A percentile compares a stretch with the other conserved stretches of the same genome.
Conservation (phyloP, 2,888 invertebrate genomes). For the Chironomus riparius region DNA sequence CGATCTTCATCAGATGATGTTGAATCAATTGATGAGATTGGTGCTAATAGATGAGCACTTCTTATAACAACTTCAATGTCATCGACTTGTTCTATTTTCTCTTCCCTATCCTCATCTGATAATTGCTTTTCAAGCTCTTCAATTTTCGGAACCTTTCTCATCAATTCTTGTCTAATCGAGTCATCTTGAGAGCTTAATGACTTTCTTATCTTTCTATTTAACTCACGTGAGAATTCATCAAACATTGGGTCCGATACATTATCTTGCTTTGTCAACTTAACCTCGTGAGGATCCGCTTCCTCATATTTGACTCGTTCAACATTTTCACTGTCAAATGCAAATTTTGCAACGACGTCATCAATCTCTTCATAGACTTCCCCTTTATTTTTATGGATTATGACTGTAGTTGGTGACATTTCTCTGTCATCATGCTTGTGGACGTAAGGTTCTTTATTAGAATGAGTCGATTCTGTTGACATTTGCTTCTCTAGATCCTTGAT, state of each 20-base stretch:
- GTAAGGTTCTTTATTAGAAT: background rate
- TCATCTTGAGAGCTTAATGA: slow-evolving; percentile 9
- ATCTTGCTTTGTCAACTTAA: background rate
- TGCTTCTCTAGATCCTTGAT: background rate
- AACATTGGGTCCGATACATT: background rate
- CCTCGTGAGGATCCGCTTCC: too few relatives aligned
- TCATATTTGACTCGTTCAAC: background rate
- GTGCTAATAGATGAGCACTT: slow-evolving; percentile 34
- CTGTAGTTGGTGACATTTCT: too few relatives aligned
- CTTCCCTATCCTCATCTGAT: slow-evolving; percentile 14
- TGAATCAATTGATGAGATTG: slow-evolving; percentile 42
- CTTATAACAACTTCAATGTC: background rate
- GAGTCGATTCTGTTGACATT: background rate
- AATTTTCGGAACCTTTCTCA: slow-evolving; percentile 8
- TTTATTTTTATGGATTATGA: too few relatives aligned
- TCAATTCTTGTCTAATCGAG: background rate
- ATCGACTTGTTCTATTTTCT: slow-evolving; percentile 1
- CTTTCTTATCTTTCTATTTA: background rate
- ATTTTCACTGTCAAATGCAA: background rate
- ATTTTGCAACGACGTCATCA: too few relatives aligned
- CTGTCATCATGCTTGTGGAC: too few relatives aligned
- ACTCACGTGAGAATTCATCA: slow-evolving; percentile 4
- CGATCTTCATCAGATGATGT: slow-evolving; percentile 41
- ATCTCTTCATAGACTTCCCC: too few relatives aligned
- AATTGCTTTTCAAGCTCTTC: slow-evolving; percentile 23